Evolutionary conservation across 2,797 vertebrate species (phyloP).

Genomic region (Cyprinodon diabolis): DNA sequence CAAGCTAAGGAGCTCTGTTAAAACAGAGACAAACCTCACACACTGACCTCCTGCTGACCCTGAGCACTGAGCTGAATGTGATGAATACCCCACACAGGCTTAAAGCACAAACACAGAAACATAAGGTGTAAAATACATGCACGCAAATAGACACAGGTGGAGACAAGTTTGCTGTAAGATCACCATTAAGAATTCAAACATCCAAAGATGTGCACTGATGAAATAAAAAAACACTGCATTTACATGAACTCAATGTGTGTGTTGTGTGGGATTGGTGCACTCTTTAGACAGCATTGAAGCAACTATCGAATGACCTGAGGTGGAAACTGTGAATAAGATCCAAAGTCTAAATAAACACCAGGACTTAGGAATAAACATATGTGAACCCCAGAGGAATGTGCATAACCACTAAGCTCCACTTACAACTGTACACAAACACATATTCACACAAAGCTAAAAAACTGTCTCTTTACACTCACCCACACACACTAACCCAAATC

Average conservation of each 20-base stretch:
- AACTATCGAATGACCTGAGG: slow-evolving; percentile 71
- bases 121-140: neutral
- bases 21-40: slow-evolving; percentile 19
- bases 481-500: neutral
- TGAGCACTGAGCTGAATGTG: slow-evolving; percentile 21
- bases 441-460: neutral
- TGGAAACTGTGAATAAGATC: slow-evolving; percentile 75
- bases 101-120: neutral
- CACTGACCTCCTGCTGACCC: slow-evolving; percentile 22
- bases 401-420: neutral
- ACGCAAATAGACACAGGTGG: neutral
- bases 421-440: neutral
- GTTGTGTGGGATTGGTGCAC: slow-evolving; percentile 23
- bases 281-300: slow-evolving; percentile 63
- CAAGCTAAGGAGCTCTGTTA: slow-evolving; percentile 23
- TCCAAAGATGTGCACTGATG: neutral
- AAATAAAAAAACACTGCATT: neutral
- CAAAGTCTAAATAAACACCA: slow-evolving; percentile 26
- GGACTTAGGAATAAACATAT: slow-evolving; percentile 8
- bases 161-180: neutral
- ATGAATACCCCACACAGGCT: slow-evolving; percentile 15
- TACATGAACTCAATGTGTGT: slow-evolving; percentile 28
- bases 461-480: neutral
- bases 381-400: neutral
- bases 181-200: neutral